Percentiles rank a stretch among this genome's conserved stretches.
phyloP scores from a whole-genome alignment of 1,140 invertebrate genomes.

The Ceratina australensis region DNA sequence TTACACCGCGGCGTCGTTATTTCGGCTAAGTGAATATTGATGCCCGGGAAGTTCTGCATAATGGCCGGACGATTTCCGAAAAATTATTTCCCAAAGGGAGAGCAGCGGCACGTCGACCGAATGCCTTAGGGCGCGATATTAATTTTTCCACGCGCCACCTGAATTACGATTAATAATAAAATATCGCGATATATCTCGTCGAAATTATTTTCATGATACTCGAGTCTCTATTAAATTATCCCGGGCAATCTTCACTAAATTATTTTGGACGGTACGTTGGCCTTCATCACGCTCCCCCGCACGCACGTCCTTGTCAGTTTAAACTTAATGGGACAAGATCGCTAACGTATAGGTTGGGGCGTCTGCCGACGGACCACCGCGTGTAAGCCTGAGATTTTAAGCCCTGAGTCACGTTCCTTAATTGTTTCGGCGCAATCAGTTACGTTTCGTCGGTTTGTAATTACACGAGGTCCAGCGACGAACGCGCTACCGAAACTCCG shows the following conservation, averaged over 20 bases:
- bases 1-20: constrained; percentile 44
- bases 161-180: no score
- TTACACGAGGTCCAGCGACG: constrained; percentile 15
- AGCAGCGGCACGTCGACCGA: no score
- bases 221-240: no score
- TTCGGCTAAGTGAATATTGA: constrained; percentile 49
- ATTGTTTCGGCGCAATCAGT: constrained; percentile 58
- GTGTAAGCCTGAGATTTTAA: constrained; percentile 34
- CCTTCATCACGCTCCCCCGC: no score
- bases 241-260: no score
- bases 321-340: constrained; percentile 48
- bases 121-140: no score
- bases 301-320: no score
- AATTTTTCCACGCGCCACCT: no score
- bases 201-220: no score
- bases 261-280: no score
- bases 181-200: no score
- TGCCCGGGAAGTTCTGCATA: constrained; percentile 30
- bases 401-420: constrained; percentile 57
- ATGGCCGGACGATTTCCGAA: not conserved
- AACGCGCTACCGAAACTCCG: not conserved
- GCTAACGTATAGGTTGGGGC: constrained; percentile 18
- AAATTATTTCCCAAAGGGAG: not conserved
- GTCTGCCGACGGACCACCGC: constrained; percentile 22
- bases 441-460: constrained; percentile 57